Evolutionary conservation across 2,113 vertebrate genomes (phyloP).

Genomic region (Piprites chloris): DNA sequence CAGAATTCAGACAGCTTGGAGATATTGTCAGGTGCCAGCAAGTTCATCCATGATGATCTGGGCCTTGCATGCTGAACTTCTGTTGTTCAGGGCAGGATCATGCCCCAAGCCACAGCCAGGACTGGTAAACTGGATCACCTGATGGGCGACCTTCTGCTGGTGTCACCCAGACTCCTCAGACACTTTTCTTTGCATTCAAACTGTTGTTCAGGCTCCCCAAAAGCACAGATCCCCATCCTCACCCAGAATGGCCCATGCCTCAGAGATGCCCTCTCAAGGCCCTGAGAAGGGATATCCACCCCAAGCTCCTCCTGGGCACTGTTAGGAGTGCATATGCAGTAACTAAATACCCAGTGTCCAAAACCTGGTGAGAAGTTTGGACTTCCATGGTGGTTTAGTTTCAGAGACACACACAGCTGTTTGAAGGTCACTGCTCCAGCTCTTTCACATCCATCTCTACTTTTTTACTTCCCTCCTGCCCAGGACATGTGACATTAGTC

Average conservation of each 20-base stretch:
- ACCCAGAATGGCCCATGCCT: accelerated
- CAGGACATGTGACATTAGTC: background rate
- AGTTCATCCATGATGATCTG: background rate
- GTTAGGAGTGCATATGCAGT: accelerated
- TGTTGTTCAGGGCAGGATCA: background rate
- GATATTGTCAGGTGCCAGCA: background rate
- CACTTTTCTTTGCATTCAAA: background rate
- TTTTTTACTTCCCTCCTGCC: background rate
- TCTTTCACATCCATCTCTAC: background rate
- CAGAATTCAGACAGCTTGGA: background rate
- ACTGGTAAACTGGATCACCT: background rate
- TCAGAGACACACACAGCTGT: background rate
- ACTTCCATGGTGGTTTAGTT: background rate
- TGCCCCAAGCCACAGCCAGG: background rate
- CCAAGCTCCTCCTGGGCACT: background rate
- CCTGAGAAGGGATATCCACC: background rate
- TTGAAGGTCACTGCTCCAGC: background rate
- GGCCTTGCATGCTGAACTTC: background rate
- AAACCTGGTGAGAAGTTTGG: background rate
- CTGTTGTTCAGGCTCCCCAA: background rate
- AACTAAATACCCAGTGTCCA: background rate
- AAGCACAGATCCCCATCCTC: background rate
- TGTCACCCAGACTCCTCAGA: background rate
- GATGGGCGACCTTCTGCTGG: background rate
- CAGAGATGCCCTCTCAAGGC: background rate